Evolutionary conservation across 2,888 invertebrate genomes (phyloP), one percentile per base, ranked within the genome.

Genomic region (Patella ulyssiponensis): DNA sequence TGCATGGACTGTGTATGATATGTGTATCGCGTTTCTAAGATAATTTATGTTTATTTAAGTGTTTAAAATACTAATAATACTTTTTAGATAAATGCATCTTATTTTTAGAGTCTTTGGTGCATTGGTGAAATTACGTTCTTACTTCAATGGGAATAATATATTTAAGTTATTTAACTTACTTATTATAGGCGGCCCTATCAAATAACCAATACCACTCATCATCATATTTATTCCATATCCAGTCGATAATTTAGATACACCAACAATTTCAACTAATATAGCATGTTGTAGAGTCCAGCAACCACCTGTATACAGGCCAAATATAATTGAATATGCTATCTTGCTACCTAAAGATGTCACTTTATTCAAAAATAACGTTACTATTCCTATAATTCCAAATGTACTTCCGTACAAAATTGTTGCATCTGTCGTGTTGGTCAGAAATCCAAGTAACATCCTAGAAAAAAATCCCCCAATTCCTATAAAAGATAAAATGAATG

Each of bases 301-400:
- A 23, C 64, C 64, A 64, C 64, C 64, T n/a, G 64, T 64, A 64
- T 64, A 64, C n/a, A 64, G 23, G 20, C 64, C 64, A 12, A 64
- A 64, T 12, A 64, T 12, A 64, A 14, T 23, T 15, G 64, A 20
- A 64, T 64, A 64, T 14, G 14, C 23, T 11, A 64, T 64, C 23
- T 64, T 64, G 23, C 11, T 23, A 64, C 20, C 64, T 5, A 64
- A 11, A 14, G 20, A 23, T 64, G 20, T 64, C 64, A 23, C 23
- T 64, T 64, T 23, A 64, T 14, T 14, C 2, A 64, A 23, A 64
- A 64, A 64, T 12, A 64, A 64, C 23, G 64, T 64, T 23, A 20
- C 3, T 17, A 23, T 64, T 12, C 64, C 64, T 20, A 64, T 64
- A 64, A 14, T 64, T 64, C 64, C 64, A 23, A 64, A 64, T 12